Base-by-base conservation (phyloP, 2,113 vertebrate genomes). In the Formicarius rufipectus region DNA sequence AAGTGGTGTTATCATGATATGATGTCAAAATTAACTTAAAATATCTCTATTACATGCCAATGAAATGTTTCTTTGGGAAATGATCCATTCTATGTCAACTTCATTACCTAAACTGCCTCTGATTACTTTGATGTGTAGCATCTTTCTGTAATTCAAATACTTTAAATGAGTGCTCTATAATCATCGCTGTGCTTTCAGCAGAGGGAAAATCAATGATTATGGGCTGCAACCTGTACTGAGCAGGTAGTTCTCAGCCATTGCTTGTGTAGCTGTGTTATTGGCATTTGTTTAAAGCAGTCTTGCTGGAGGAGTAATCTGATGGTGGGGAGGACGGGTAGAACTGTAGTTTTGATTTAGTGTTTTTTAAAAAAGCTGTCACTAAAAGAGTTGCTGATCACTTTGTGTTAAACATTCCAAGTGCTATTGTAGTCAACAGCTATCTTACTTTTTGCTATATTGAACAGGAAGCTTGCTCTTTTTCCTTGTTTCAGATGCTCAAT, bases 1-100 rank as follows among this genome's bases (percentile, higher is more conserved):
- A 95, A 84, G 55, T 93, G 90, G 69, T 87, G 50, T 91, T 93
- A 79, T 76, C 35, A 11, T 94, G 89, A 96, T 84, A 50, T 30
- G 75, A 87, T 40, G 47, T 62, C 68, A 95, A 91, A 94, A 95
- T 95, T 76, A 86, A 90, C 84, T 93, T 78, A 90, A 94, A 97
- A 92, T 93, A 81, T 13, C 42, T 49, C 82, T 23, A 53, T 94
- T 91, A 53, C 62, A 77, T 79, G 76, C 45, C 92, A 80, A 95
- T 76, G 31, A 84, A 95, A 88, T 45, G 66, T 90, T 96, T 96
- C 62, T 93, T 91, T 92, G 52, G 58, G 92, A 89, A 77, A 72
- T 7, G 27, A 90, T 87, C 68, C n/a, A 8, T 87, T 89, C 67
- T 81, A 30, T 87, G 27, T 94, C 89, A 95, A 75, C 89, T 91